These are phyloP conservation scores for Podarcis muralis DNA, from an alignment of 2,113 vertebrate genomes.

Conservation along the genomic window DNA sequence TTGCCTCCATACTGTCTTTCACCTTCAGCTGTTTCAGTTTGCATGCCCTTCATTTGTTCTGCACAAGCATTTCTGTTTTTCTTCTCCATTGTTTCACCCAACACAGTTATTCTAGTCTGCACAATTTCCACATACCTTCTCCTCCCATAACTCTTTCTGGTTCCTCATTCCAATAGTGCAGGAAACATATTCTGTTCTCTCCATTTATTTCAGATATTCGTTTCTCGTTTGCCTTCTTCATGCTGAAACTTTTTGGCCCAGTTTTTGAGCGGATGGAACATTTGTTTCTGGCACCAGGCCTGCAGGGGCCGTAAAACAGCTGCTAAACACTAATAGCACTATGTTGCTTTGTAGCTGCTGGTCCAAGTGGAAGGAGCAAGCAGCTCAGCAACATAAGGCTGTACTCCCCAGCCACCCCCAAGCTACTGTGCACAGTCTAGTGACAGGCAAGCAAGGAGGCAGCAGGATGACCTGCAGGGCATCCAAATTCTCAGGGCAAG, in stretches of 20 bases:
- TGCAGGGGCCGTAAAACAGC: not conserved
- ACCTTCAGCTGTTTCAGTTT: slow-evolving; percentile 50
- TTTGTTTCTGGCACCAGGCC: not conserved
- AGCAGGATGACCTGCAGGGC: not conserved
- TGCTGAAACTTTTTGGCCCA: not conserved
- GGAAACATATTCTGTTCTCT: slow-evolving; percentile 33
- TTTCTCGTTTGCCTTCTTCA: not conserved
- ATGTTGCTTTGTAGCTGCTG: not conserved
- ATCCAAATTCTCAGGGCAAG: not conserved
- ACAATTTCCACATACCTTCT: slow-evolving; percentile 1
- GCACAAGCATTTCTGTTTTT: not conserved
- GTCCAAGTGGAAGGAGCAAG: not conserved
- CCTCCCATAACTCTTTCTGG: not conserved
- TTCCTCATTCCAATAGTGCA: slow-evolving; percentile 24
- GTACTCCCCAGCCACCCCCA: not conserved
- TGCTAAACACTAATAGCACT: not conserved
- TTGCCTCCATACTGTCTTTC: not conserved
- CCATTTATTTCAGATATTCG: slow-evolving; percentile 34
- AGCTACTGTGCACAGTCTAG: not conserved
- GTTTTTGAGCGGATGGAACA: not conserved
- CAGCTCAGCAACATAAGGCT: not conserved
- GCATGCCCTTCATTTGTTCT: slow-evolving; percentile 39
- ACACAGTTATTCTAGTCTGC: slow-evolving; percentile 47
- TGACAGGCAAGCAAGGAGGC: not conserved
- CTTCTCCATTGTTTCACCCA: slow-evolving; percentile 32